Evolutionary conservation across 2,113 vertebrate species (phyloP), one percentile per base, ranked within the genome.

Genomic region (Plecturocebus donacophilus): DNA sequence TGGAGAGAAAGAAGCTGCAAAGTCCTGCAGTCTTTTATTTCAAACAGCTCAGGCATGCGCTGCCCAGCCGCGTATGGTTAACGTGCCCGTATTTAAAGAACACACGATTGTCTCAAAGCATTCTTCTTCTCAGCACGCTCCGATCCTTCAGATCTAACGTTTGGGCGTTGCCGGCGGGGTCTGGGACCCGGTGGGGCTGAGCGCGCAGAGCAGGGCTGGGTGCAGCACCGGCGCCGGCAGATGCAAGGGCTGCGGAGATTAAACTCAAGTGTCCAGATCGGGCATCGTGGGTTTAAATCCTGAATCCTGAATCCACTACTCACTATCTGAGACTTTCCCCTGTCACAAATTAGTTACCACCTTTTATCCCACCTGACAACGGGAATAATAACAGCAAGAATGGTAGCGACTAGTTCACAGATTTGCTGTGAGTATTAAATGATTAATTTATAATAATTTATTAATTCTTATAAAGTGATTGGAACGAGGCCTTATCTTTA

Each of bases 101-200:
- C 42, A 70, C 54, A 54, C 27, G 56, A 30, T 71, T 35, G 17
- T 42, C 14, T 94, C 8, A 35, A n/a, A 77, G 76, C 45, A 66
- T 20, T 49, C 56, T 56, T 13, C 40, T 45, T 49, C 3, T 32
- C 42, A 56, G 35, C 8, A 70, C 40, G 32, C 40, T 35, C 30
- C 58, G 1, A 17, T 71, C 30, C 64, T 85, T 58, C 8, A 12
- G 23, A 25, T 12, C 10, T 16, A 56, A 40, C 0, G 0, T 84
- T 71, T 47, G 56, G 40, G 20, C 23, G 42, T 14, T 23, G 2
- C 5, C 45, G 8, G 49, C 38, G 45, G 13, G 19, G n/a, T 27
- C 10, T 5, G 5, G 47, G 42, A 12, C 11, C 10, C 20, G 38
- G 38, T 5, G 20, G 38, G 71, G 71, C 10, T 19, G 27, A 14